Evolutionary conservation across 1,140 invertebrate species (phyloP).

Genomic region (Schlechtendalia chinensis): DNA sequence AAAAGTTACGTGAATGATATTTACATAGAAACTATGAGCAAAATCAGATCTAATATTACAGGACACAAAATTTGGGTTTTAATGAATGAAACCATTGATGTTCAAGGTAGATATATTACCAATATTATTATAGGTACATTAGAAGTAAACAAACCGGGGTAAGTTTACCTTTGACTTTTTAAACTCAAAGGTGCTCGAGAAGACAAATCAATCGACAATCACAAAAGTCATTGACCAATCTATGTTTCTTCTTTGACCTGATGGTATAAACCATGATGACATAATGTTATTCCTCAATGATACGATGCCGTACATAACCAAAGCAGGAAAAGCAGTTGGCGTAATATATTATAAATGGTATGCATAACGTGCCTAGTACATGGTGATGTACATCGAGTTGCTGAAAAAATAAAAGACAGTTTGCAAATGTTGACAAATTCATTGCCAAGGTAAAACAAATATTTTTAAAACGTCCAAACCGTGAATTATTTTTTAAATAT

Average conservation of each 20-base stretch:
- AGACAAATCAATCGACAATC: constrained; percentile 4
- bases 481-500: constrained; percentile 46
- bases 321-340: constrained; percentile 9
- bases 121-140: neutral
- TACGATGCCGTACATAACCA: constrained; percentile 29
- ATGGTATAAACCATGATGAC: neutral
- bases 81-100: constrained; percentile 4
- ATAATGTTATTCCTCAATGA: constrained; percentile 17
- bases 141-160: neutral
- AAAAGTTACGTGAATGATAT: no score
- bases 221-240: constrained; percentile 16
- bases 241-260: constrained; percentile 27
- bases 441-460: no score
- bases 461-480: constrained; percentile 49
- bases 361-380: constrained; percentile 18
- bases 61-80: constrained; percentile 7
- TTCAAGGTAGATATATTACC: no score
- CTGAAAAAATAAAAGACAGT: neutral
- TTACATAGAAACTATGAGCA: no score
- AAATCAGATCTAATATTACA: neutral
- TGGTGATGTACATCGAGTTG: constrained; percentile 6
- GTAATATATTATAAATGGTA: constrained; percentile 8
- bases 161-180: constrained; percentile 19
- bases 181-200: constrained; percentile 11
- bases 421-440: neutral